These are phyloP conservation scores for Cantharis flavilabris DNA, from an alignment of 2,888 invertebrate species.

Conservation along the genomic window DNA sequence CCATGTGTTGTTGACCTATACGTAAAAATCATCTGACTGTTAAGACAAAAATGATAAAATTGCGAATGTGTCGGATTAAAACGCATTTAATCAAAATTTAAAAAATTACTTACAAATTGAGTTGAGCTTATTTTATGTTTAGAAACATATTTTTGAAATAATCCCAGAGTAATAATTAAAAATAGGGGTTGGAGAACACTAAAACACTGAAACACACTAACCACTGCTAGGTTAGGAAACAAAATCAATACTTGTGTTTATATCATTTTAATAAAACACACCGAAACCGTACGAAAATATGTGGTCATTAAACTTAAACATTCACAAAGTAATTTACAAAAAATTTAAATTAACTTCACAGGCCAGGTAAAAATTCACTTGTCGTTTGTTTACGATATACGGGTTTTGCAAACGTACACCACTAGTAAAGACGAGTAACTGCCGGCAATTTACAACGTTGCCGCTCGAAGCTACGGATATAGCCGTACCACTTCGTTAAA, in stretches of 20 bases:
- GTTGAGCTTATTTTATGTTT: background rate
- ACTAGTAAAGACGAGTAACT: constrained; percentile 37
- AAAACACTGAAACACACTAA: background rate
- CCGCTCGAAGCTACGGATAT: constrained; percentile 39
- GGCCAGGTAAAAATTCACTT: constrained; percentile 1
- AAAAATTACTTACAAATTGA: background rate
- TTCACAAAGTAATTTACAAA: background rate
- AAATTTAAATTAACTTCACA: constrained; percentile 4
- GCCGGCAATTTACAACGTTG: constrained; percentile 46
- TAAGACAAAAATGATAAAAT: background rate
- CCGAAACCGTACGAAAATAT: background rate
- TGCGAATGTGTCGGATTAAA: background rate
- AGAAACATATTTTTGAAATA: background rate
- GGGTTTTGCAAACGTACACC: constrained; percentile 19
- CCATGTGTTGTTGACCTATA: background rate
- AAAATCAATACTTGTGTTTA: constrained; percentile 36
- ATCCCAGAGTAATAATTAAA: background rate
- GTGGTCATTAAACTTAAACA: background rate
- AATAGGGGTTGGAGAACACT: background rate
- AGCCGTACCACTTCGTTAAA: constrained; percentile 32
- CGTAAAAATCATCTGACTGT: background rate
- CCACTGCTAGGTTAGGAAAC: constrained; percentile 34
- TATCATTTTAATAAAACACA: constrained; percentile 1
- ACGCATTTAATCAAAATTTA: background rate
- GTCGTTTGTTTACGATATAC: constrained; percentile 38